Evolutionary conservation across 2,888 invertebrate genomes (phyloP).

Genomic region (Hetaerina titia): DNA sequence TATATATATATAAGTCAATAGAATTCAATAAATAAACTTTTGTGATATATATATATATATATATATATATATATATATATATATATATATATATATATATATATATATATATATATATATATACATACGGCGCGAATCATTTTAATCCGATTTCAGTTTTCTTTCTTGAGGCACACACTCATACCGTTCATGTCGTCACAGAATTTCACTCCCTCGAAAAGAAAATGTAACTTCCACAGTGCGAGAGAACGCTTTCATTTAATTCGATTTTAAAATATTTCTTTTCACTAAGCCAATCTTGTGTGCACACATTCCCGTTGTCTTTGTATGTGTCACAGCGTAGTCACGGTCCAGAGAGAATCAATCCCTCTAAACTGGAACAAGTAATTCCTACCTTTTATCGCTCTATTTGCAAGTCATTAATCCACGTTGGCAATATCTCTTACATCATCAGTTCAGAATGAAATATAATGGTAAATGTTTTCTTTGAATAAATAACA

Average conservation of each 20-base stretch:
- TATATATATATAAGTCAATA: not conserved
- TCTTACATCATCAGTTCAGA: not conserved
- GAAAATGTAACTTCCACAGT: not conserved
- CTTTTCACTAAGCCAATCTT: not conserved
- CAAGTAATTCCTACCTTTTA: not conserved
- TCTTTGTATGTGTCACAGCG: not conserved
- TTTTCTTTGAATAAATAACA: not conserved
- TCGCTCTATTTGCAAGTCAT: not conserved
- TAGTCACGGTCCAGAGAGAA: not conserved
- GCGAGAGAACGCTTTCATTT: not conserved
- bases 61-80: not conserved
- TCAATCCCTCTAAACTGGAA: not conserved
- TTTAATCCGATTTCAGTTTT: not conserved
- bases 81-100: no score
- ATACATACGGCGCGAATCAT: not conserved
- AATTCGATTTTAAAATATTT: not conserved
- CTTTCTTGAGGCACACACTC: constrained; percentile 20
- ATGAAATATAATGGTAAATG: not conserved
- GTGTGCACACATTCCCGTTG: not conserved
- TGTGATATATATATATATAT: not conserved
- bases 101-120: not conserved
- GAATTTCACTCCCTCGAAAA: not conserved
- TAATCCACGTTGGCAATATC: not conserved
- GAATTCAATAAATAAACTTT: not conserved
- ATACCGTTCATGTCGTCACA: not conserved